Evolutionary conservation across 2,797 vertebrate species (phyloP), one percentile per base, ranked within the genome.

Genomic region (Gymnoscopelus microlampas): DNA sequence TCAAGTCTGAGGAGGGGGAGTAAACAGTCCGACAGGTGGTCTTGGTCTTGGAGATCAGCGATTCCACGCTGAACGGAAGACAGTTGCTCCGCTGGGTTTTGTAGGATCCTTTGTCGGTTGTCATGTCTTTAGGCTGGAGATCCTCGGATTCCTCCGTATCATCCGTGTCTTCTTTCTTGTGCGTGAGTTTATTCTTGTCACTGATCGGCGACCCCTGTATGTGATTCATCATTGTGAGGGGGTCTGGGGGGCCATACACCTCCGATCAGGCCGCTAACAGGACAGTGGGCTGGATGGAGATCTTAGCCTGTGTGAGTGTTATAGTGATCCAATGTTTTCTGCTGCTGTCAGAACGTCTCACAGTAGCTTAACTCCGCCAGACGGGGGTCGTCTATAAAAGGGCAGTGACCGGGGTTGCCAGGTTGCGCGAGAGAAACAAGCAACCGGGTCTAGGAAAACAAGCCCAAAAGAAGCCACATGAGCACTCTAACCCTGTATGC

Each of bases 21-120:
- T 83, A 90, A 32, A 87, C 83, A 79, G 89, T 93, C 91, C 92
- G 91, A 90, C 91, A 93, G 83, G 90, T 88, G 68, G 86, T 90
- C 72, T 89, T 91, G 47, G 47, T 51, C 82, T 95, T 93, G 12
- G 94, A 91, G 77, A 96, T 95, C 71, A 96, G 80, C 76, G 95
- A 94, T 78, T 96, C 94, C 8, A 96, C 95, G 65, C 95, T 95
- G 62, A 96, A 96, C 59, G 95, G 91, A 57, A 96, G 92, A 68
- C 90, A 84, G 84, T 68, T 91, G 84, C 70, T 91, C 77, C 91
- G 85, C 81, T 88, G 94, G 3, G 49, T 71, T 79, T 93, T 94
- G 85, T 83, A 91, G 26, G 26, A 29, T 88, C 88, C 93, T 76
- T 90, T 92, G 61, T 91, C 92, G 0, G 86, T 82, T 57, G 76